A percentile compares a stretch with the other conserved stretches of the same genome.
Evolutionary conservation across 2,888 invertebrate genomes (phyloP).

Genomic region (Furcula furcula): DNA sequence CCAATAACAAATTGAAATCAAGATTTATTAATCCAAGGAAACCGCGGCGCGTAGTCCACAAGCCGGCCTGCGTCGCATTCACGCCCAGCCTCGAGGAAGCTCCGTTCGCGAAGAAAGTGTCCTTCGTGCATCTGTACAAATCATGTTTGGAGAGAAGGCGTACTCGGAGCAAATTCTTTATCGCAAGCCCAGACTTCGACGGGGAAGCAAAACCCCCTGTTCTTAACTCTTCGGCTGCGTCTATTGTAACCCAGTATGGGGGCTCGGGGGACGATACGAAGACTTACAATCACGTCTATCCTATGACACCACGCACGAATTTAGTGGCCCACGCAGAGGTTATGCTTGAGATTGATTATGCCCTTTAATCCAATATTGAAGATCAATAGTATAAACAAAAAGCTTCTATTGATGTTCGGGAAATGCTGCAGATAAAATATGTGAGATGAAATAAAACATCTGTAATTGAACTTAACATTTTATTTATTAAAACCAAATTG

Average conservation of each 20-base stretch:
- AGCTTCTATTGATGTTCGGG: too few relatives aligned
- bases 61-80: neutral
- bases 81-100: neutral
- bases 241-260: slow-evolving; percentile 3
- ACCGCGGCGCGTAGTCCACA: slow-evolving; percentile 1
- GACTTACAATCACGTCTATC: neutral
- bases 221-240: slow-evolving; percentile 1
- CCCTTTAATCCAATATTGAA: too few relatives aligned
- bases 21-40: slow-evolving; percentile 5
- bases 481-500: too few relatives aligned
- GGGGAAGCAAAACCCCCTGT: neutral
- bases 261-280: neutral
- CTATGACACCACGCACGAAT: neutral
- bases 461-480: too few relatives aligned
- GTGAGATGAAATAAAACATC: too few relatives aligned
- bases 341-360: slow-evolving; percentile 23
- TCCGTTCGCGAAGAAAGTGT: slow-evolving; percentile 14
- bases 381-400: too few relatives aligned
- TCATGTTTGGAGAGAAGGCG: slow-evolving; percentile 10
- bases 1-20: neutral
- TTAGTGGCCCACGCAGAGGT: slow-evolving; percentile 7
- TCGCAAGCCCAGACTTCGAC: neutral
- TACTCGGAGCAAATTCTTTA: neutral
- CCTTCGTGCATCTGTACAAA: slow-evolving; percentile 37
- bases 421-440: too few relatives aligned